Evolutionary conservation across 2,888 invertebrate genomes (phyloP).

Genomic region (Phyto melanocephala): DNA sequence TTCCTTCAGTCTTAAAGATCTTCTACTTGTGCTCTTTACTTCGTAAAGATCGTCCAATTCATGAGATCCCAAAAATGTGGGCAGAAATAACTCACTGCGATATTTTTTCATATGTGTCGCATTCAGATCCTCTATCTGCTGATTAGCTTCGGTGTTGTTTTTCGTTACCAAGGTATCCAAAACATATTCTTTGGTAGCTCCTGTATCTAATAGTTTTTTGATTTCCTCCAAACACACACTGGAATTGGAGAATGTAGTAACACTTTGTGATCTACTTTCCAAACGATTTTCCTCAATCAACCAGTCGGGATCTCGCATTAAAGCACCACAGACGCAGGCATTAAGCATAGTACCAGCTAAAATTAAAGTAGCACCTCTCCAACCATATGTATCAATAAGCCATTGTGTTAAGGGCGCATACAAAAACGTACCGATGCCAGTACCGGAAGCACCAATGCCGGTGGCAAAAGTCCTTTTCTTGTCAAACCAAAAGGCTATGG

Average conservation of each 20-base stretch:
- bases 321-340: constrained; percentile 90
- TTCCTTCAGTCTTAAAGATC: constrained; percentile 75
- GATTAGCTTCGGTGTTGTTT: constrained; percentile 79
- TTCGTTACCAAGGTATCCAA: constrained; percentile 78
- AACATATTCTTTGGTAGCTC: constrained; percentile 79
- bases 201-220: constrained; percentile 84
- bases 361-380: constrained; percentile 89
- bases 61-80: constrained; percentile 75
- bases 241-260: constrained; percentile 78
- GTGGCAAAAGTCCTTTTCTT: constrained; percentile 91
- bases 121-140: constrained; percentile 76
- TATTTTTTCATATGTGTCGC: constrained; percentile 74
- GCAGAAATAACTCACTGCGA: constrained; percentile 77
- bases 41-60: constrained; percentile 76
- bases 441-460: constrained; percentile 92
- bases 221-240: constrained; percentile 80
- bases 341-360: constrained; percentile 91
- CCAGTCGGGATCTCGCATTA: constrained; percentile 95
- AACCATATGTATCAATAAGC: constrained; percentile 86
- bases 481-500: constrained; percentile 95
- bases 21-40: constrained; percentile 75
- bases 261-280: constrained; percentile 79
- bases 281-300: constrained; percentile 77
- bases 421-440: constrained; percentile 92
- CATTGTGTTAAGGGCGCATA: constrained; percentile 92